Evolutionary conservation across 1,140 invertebrate genomes (phyloP).

Genomic region (Choristoneura fumiferana): DNA sequence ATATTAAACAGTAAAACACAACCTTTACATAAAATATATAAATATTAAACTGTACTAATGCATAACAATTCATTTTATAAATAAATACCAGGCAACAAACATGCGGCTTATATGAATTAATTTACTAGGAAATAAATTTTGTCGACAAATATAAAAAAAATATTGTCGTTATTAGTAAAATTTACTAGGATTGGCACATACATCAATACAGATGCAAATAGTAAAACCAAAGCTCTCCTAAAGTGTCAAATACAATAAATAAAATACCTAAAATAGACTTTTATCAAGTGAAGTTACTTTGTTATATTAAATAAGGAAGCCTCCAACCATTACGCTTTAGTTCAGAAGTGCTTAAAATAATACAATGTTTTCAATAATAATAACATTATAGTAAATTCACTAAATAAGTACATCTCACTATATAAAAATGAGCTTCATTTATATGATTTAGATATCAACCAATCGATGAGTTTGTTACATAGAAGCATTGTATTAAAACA

Average conservation of each 20-base stretch:
- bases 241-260: constrained; percentile 55
- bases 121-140: constrained; percentile 14
- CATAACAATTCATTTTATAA: constrained; percentile 48
- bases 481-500: constrained; percentile 36
- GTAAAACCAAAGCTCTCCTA: constrained; percentile 37
- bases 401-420: constrained; percentile 49
- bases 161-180: constrained; percentile 30
- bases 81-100: constrained; percentile 43
- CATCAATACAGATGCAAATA: constrained; percentile 50
- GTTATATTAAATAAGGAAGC: constrained; percentile 9
- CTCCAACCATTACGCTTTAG: constrained; percentile 4
- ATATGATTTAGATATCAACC: constrained; percentile 23
- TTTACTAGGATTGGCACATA: constrained; percentile 65
- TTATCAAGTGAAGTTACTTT: constrained; percentile 12
- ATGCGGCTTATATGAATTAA: constrained; percentile 22
- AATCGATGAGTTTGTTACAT: constrained; percentile 27
- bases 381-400: constrained; percentile 27
- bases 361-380: constrained; percentile 28
- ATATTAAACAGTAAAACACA: constrained; percentile 50
- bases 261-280: constrained; percentile 22
- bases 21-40: constrained; percentile 63
- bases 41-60: constrained; percentile 50
- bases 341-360: constrained; percentile 17
- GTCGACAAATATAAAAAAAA: constrained; percentile 14
- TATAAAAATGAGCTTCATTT: constrained; percentile 46